A percentile compares a stretch with the other conserved stretches of the same genome.
Evolutionary conservation across 2,888 invertebrate species (phyloP).

Genomic region (Zaprionus bogoriensis): DNA sequence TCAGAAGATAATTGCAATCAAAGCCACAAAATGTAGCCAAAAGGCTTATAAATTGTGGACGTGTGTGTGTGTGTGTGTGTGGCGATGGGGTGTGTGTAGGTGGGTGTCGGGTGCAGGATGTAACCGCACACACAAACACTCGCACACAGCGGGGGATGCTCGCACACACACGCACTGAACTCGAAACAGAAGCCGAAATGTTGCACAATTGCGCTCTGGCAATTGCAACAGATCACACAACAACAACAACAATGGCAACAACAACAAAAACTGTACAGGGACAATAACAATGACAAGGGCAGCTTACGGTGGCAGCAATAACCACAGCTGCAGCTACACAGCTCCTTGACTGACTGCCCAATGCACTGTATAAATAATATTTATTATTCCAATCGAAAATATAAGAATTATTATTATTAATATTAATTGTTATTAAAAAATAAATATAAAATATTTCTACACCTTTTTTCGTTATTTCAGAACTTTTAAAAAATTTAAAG

Average conservation of each 20-base stretch:
- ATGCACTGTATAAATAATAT: too few relatives aligned
- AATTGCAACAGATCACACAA: constrained; percentile 33
- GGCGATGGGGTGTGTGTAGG: constrained; percentile 14
- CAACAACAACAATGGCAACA: constrained; percentile 4
- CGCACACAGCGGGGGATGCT: not conserved
- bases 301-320: constrained; percentile 20
- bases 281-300: constrained; percentile 18
- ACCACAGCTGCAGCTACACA: too few relatives aligned
- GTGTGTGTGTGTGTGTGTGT: constrained; percentile 15
- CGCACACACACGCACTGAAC: not conserved
- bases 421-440: too few relatives aligned
- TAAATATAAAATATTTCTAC: too few relatives aligned
- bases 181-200: constrained; percentile 41
- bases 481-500: too few relatives aligned
- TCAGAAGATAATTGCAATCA: constrained; percentile 80
- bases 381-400: too few relatives aligned
- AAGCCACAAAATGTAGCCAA: constrained; percentile 78
- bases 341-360: not conserved
- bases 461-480: too few relatives aligned
- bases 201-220: constrained; percentile 53
- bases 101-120: not conserved
- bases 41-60: constrained; percentile 75
- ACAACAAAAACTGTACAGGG: constrained; percentile 7
- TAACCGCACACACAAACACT: constrained; percentile 17
- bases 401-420: too few relatives aligned